Evolutionary conservation across 2,797 vertebrate species (phyloP).

Genomic region (Serranus cabrilla): DNA sequence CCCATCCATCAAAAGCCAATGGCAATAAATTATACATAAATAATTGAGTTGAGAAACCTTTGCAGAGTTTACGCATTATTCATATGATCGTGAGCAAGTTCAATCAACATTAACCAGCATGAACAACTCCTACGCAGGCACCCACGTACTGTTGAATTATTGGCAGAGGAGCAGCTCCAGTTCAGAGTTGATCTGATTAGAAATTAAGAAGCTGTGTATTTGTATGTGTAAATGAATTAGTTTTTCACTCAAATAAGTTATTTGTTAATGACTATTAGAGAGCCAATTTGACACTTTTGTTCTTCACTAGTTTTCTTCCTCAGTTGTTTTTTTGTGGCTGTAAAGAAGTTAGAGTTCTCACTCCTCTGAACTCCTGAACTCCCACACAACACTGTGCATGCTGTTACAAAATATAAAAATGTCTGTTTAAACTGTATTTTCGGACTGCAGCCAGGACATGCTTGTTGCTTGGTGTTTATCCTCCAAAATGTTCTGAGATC

Average conservation of each 20-base stretch:
- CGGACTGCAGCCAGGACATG: background rate
- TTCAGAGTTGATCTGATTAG: background rate
- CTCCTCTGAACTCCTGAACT: background rate
- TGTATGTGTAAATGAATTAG: background rate
- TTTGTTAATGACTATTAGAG: background rate
- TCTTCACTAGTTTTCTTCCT: background rate
- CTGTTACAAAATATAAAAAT: constrained; percentile 7
- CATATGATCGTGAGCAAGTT: background rate
- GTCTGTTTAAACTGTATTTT: background rate
- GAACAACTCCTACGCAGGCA: constrained; percentile 1
- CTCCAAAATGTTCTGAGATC: constrained; percentile 7
- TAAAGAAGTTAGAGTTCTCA: background rate
- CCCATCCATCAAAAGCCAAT: constrained; percentile 11
- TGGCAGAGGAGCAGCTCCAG: background rate
- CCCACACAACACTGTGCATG: background rate
- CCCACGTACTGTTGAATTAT: background rate
- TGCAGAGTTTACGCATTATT: background rate
- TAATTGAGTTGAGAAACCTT: constrained; percentile 3
- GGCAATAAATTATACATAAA: constrained; percentile 28
- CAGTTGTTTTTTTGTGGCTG: background rate
- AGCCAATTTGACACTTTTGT: background rate
- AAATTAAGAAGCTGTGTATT: background rate
- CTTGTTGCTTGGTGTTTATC: background rate
- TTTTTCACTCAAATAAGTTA: background rate
- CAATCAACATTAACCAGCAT: constrained; percentile 31